Conservation (phyloP, 2,888 invertebrate species). For the Clivina fossor region DNA sequence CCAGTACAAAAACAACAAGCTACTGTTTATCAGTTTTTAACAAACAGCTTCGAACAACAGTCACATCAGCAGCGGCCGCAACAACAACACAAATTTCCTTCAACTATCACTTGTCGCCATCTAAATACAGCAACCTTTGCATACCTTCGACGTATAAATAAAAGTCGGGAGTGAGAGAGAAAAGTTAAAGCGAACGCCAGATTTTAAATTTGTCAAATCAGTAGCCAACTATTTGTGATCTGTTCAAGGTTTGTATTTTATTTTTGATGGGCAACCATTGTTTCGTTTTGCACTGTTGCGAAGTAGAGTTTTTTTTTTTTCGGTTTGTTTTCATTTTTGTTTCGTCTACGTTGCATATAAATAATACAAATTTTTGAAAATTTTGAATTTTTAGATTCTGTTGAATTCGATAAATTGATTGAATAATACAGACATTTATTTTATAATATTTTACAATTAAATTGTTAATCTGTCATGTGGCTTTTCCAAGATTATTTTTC, state of each 20-base stretch:
- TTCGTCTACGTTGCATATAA: conserved; percentile 22
- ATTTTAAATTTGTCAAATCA: conserved; percentile 28
- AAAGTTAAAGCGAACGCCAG: conserved; percentile 15
- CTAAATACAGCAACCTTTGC: not conserved
- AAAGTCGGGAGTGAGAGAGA: not conserved
- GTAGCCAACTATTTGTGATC: conserved; percentile 20
- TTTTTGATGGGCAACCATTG: conserved; percentile 29
- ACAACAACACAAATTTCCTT: not conserved
- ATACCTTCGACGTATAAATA: not conserved
- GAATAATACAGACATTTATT: too few species aligned
- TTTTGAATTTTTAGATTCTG: too few species aligned
- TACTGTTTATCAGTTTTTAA: too few species aligned
- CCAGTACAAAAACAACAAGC: too few species aligned
- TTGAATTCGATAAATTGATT: too few species aligned
- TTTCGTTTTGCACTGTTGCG: conserved; percentile 6
- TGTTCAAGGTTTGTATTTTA: conserved; percentile 29
- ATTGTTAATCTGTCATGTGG: too few species aligned
- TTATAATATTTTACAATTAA: too few species aligned
- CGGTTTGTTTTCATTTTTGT: conserved; percentile 16
- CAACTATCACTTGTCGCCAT: not conserved
- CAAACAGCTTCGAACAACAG: not conserved
- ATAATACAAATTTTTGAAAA: too few species aligned
- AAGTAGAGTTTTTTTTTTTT: too few species aligned
- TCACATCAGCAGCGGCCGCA: not conserved
- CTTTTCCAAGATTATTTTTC: too few species aligned